Conservation (phyloP, 2,888 invertebrate species). For the Nephrotoma flavescens region DNA sequence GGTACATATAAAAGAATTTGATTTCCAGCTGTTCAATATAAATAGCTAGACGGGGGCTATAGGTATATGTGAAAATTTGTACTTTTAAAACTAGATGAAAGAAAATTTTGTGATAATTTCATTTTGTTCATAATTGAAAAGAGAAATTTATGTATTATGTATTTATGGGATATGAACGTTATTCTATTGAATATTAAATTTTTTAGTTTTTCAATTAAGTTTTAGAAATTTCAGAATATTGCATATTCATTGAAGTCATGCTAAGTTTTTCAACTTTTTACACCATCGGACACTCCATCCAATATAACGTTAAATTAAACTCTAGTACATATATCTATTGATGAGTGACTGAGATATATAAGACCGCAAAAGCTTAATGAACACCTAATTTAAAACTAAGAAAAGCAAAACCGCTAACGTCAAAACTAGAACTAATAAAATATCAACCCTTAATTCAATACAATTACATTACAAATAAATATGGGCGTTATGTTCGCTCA, state of each 20-base stretch:
- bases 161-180: too few species aligned
- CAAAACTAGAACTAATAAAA: too few species aligned
- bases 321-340: too few species aligned
- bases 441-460: too few species aligned
- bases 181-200: neutral
- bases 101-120: neutral
- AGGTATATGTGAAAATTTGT: neutral
- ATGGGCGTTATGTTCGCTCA: too few species aligned
- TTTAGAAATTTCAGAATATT: neutral
- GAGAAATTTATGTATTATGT: neutral
- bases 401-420: too few species aligned
- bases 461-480: too few species aligned
- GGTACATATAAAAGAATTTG: neutral
- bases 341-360: too few species aligned
- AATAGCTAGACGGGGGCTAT: neutral
- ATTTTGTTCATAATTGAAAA: neutral
- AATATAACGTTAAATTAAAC: too few species aligned
- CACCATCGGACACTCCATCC: too few species aligned
- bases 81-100: neutral
- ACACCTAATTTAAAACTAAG: too few species aligned
- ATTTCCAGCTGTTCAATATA: neutral
- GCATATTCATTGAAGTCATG: neutral
- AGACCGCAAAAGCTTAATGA: too few species aligned
- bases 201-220: neutral
- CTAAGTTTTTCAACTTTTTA: neutral